Base-by-base conservation (phyloP, 2,888 invertebrate genomes). In the Hirtodrosophila trivittata region DNA sequence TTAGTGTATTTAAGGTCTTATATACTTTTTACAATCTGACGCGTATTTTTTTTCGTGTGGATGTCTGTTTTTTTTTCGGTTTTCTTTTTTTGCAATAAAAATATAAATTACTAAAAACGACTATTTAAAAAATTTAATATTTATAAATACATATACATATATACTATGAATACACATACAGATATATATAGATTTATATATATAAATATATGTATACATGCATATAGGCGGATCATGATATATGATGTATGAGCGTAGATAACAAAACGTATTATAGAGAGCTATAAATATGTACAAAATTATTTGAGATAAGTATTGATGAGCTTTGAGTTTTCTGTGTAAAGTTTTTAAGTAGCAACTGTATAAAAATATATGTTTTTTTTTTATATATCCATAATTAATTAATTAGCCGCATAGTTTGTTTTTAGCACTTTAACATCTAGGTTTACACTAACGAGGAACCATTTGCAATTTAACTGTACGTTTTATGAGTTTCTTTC, bases 371-470 rank as follows among this genome's bases (percentile, higher is more conserved):
- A 82, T 65, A 66, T 64, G 35, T 54, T 63, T 7, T 37, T 32
- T 62, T 35, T 59, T 63, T 55, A 41, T 45, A 39, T 54, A 42
- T 51, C 42, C 54, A 39, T 58, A 45, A 58, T 56, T 45, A 59
- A 50, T 49, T 68, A 42, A 42, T 50, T 63, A 39, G 47, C 51
- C 58, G 64, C 54, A 56, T 47, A 49, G 42, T 32, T 49, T 45
- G 10, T 67, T 59, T 75, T 69, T 75, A 76, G 80, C 83, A 80
- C 78, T 56, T 87, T 75, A 75, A 87, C 64, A 78, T 70, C 85
- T 86, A 87, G 60, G 66, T 83, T 77, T 87, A 87, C 57, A 76
- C 88, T 88, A 88, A 86, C 81, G 88, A 88, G 88, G 89, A 88
- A 88, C 89, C 84, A 84, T 84, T 84, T 87, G 87, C 86, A 69